phyloP scores from a whole-genome alignment of 2,113 vertebrate species.

The Micromys minutus region DNA sequence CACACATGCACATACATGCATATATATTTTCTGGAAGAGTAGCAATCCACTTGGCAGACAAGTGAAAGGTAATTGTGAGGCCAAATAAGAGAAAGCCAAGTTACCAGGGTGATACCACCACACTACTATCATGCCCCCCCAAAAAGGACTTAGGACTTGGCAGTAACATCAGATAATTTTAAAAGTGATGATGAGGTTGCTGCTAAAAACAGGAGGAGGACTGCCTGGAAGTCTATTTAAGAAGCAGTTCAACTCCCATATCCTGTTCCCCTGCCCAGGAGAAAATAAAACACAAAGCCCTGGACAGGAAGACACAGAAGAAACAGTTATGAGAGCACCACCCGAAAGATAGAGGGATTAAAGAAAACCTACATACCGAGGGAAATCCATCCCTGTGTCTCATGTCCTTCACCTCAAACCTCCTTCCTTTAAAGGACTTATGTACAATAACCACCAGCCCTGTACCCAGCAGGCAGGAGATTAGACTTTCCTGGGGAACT shows the following conservation, averaged over 20 bases:
- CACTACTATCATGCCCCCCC: neutral
- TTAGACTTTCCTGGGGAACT: neutral
- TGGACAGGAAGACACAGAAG: neutral
- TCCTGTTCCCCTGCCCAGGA: neutral
- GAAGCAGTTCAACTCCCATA: neutral
- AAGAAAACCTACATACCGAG: constrained; percentile 15
- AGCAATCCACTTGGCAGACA: constrained; percentile 7
- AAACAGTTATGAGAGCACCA: neutral
- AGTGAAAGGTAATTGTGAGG: constrained; percentile 52
- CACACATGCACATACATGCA: neutral
- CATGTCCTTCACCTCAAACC: neutral
- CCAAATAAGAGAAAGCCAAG: constrained; percentile 27
- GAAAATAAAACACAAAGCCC: neutral
- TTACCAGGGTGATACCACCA: constrained; percentile 10
- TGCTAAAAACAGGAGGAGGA: constrained; percentile 34
- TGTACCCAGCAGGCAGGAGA: neutral
- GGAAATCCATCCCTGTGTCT: neutral
- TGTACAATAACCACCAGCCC: neutral
- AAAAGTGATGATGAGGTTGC: neutral
- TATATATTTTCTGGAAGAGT: neutral
- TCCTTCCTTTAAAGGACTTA: neutral
- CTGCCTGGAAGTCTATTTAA: constrained; percentile 22
- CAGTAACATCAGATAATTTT: constrained; percentile 12
- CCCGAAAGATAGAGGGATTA: neutral
- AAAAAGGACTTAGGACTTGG: constrained; percentile 50